These are phyloP conservation scores for Penelope pileata DNA, from an alignment of 2,113 vertebrate genomes.

Conservation along the genomic window DNA sequence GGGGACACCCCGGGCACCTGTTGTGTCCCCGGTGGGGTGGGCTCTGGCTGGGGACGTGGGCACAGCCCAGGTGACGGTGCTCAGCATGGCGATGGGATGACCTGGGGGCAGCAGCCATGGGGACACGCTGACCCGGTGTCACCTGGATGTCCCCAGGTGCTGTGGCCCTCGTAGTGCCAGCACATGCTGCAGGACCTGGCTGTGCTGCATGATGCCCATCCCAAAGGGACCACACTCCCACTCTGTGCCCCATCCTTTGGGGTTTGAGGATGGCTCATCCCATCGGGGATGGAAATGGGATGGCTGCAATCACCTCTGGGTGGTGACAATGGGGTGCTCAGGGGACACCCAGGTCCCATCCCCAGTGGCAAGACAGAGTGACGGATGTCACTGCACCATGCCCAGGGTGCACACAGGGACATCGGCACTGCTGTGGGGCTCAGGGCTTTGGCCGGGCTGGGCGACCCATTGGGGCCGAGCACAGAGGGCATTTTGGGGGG, in stretches of 20 bases:
- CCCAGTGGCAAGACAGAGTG: background rate
- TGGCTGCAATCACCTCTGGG: background rate
- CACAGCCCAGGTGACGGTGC: background rate
- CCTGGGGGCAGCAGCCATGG: rapidly evolving
- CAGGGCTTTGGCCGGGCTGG: rapidly evolving
- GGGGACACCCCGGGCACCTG: background rate
- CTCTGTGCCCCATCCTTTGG: rapidly evolving
- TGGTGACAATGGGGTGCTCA: background rate
- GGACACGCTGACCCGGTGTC: background rate
- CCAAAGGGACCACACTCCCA: background rate
- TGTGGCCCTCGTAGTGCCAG: background rate
- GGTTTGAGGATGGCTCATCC: background rate
- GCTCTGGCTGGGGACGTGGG: background rate
- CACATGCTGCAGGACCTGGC: background rate
- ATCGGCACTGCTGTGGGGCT: rapidly evolving
- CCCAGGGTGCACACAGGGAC: background rate
- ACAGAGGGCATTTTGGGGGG: background rate
- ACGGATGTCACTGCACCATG: rapidly evolving
- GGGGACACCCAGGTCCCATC: background rate
- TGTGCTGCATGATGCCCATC: rapidly evolving
- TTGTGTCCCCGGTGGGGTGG: rapidly evolving
- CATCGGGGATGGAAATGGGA: rapidly evolving
- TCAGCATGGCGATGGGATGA: background rate
- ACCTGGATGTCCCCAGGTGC: background rate
- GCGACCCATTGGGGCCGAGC: rapidly evolving